Conservation (phyloP, 1,140 invertebrate species). For the Lysiphlebus fabarum region DNA sequence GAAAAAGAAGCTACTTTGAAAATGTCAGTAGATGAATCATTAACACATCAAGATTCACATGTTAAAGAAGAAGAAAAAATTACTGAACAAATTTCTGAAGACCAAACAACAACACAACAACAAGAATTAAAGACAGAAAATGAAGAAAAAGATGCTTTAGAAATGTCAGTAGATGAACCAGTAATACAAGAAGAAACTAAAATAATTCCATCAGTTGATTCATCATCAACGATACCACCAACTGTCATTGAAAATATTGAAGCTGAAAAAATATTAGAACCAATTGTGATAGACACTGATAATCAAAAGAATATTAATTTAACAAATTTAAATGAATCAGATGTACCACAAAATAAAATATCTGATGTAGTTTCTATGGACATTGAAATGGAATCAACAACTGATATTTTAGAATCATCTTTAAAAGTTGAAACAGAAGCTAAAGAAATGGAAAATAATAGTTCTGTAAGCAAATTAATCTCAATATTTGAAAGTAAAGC, state of each 20-base stretch:
- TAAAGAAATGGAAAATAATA: too few species aligned
- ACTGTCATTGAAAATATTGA: constrained; percentile 6
- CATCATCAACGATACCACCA: too few species aligned
- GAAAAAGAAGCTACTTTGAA: neutral
- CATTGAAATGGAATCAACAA: neutral
- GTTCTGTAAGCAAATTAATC: too few species aligned
- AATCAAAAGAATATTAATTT: neutral
- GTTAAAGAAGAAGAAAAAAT: too few species aligned
- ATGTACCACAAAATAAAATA: neutral
- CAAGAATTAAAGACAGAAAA: neutral
- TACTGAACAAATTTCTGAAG: neutral
- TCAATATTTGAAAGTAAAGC: too few species aligned
- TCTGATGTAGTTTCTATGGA: neutral
- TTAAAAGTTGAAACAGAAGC: too few species aligned
- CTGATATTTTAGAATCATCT: neutral
- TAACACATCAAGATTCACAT: too few species aligned
- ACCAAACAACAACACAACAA: neutral
- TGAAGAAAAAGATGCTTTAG: constrained; percentile 14
- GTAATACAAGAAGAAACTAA: neutral
- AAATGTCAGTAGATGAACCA: constrained; percentile 5
- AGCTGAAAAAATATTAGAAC: constrained; percentile 10
- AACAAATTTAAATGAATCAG: neutral
- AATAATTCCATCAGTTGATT: neutral
- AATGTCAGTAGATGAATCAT: neutral
- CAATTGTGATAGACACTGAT: constrained; percentile 7